Base-by-base conservation (phyloP, 2,113 vertebrate genomes). In the Mastomys coucha region DNA sequence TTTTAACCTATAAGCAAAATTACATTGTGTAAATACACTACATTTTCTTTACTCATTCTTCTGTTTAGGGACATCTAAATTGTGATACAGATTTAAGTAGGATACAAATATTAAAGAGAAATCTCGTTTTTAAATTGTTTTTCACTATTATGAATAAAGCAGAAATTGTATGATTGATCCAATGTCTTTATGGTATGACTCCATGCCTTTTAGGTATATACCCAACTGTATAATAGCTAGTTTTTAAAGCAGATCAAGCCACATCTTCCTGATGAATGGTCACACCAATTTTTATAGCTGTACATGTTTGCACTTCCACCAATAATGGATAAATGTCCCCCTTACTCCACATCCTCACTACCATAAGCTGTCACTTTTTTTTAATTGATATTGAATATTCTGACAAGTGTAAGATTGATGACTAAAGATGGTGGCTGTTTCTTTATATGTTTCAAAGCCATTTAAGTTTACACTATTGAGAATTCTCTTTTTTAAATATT, bases 351-450 rank as follows among this genome's bases (percentile, higher is more conserved):
- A 24, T 81, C 31, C 22, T 58, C 45, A 1, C 4, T 6, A 81
- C 2, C 5, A n/a, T 20, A 9, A 7, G 10, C 19, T n/a, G 33
- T n/a, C 19, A 81, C 0, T 58, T n/a, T 33, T 8, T 24, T n/a
- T n/a, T n/a, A n/a, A n/a, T n/a, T 24, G 10, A 81, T 39, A 5
- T 81, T 39, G 4, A 58, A 11, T 11, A n/a, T 58, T 58, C 2
- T 13, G 22, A 24, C n/a, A 36, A 2, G 22, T 81, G 49, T 13
- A 58, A 58, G 36, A 39, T 13, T 58, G 10, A 26, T n/a, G 9
- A n/a, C 5, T 24, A 58, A 39, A 22, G 36, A 39, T n/a, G 11
- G n/a, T 58, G 10, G 24, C 19, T 5, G 5, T 45, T 45, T 12
- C 9, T 75, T 49, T 78, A 51, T 1, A 1, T 78, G 45, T 78